Percentiles rank a stretch among this genome's conserved stretches.
These are phyloP conservation scores for Diachrysia chrysitis DNA, from an alignment of 2,888 invertebrate genomes.

Conservation along the genomic window DNA sequence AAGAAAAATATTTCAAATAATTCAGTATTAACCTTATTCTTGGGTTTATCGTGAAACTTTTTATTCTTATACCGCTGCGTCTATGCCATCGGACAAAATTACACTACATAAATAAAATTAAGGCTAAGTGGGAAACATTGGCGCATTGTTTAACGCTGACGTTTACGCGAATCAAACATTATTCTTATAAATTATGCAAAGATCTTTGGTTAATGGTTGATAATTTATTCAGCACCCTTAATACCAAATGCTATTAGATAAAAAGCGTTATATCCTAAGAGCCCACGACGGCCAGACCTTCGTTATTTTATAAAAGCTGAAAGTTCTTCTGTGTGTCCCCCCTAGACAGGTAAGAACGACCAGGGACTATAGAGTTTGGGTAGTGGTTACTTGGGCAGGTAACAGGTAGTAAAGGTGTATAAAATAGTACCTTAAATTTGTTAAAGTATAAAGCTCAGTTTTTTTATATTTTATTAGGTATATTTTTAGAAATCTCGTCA, in stretches of 20 bases:
- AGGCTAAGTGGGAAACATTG: conserved; percentile 26
- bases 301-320: too few relatives aligned
- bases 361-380: too few relatives aligned
- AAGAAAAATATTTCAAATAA: conserved; percentile 8
- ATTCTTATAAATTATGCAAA: neutral
- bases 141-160: conserved; percentile 20
- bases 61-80: conserved; percentile 6
- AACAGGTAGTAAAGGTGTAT: too few relatives aligned
- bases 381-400: too few relatives aligned
- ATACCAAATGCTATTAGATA: neutral
- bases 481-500: too few relatives aligned
- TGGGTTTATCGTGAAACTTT: conserved; percentile 19
- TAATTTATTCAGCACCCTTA: neutral
- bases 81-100: conserved; percentile 19
- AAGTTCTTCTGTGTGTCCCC: too few relatives aligned
- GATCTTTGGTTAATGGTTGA: neutral
- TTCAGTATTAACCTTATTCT: conserved; percentile 17
- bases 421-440: too few relatives aligned
- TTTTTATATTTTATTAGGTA: too few relatives aligned
- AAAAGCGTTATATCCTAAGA: too few relatives aligned
- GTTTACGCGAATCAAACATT: conserved; percentile 4
- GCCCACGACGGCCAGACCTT: too few relatives aligned
- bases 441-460: too few relatives aligned
- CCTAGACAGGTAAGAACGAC: too few relatives aligned
- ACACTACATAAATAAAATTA: conserved; percentile 28